Percentiles rank a stretch among this genome's conserved stretches.
Conservation (phyloP, 2,113 vertebrate species). For the Pardalotus punctatus region DNA sequence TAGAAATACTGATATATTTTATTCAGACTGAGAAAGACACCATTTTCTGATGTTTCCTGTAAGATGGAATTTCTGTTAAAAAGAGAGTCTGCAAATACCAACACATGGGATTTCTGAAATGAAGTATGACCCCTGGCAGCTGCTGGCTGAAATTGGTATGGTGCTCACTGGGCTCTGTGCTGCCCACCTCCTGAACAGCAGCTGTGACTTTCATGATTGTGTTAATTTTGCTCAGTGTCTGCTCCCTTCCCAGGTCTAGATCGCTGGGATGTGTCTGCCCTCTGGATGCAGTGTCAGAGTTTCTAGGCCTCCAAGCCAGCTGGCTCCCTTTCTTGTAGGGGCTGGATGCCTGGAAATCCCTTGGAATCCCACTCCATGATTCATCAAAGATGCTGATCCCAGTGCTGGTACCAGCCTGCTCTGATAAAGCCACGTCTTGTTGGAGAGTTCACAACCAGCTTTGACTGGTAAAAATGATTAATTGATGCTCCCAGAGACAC, state of each 20-base stretch:
- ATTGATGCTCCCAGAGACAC: neutral
- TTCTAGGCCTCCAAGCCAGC: neutral
- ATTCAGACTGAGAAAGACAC: neutral
- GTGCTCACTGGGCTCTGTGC: neutral
- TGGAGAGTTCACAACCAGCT: neutral
- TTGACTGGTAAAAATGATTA: neutral
- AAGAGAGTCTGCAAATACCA: neutral
- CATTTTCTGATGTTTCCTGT: neutral
- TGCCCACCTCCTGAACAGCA: constrained; percentile 21
- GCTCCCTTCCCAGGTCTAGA: neutral
- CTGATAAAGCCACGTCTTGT: neutral
- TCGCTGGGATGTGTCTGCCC: neutral
- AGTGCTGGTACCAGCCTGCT: neutral
- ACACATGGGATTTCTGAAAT: neutral
- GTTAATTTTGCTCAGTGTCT: neutral
- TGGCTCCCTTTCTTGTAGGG: neutral
- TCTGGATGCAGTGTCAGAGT: neutral
- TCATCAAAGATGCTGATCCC: neutral
- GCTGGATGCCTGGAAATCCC: neutral
- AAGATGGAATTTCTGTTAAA: neutral
- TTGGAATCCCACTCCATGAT: neutral
- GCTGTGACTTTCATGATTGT: neutral
- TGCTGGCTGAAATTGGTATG: neutral
- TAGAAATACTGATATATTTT: neutral
- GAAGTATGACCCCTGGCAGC: neutral